Percentiles rank a stretch among this genome's conserved stretches.
These are phyloP conservation scores for Burhinus oedicnemus DNA, from an alignment of 2,113 vertebrate species.

Conservation along the genomic window DNA sequence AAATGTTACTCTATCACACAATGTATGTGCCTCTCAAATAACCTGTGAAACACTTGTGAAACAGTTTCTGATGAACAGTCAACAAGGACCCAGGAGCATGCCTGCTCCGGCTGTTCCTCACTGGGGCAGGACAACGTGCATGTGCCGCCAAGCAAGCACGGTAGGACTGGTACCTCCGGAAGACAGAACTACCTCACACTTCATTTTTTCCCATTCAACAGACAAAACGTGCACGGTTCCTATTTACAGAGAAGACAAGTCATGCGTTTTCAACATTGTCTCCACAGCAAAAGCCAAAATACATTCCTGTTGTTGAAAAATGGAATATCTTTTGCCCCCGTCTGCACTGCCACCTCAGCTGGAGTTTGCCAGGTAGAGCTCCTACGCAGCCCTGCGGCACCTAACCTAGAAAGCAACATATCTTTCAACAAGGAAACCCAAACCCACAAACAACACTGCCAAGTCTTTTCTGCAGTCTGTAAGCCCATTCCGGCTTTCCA, in stretches of 20 bases:
- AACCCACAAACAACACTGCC: neutral
- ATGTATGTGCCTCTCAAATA: neutral
- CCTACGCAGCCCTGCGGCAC: neutral
- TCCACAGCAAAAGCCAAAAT: neutral
- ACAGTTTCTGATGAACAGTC: neutral
- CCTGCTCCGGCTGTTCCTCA: neutral
- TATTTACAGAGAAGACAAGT: neutral
- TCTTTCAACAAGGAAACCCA: neutral
- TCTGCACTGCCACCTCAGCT: neutral
- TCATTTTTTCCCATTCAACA: neutral
- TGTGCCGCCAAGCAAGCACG: neutral
- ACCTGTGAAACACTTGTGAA: neutral
- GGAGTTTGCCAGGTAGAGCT: neutral
- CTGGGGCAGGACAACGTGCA: neutral
- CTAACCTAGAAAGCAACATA: neutral
- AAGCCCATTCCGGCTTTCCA: neutral
- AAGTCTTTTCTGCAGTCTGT: neutral
- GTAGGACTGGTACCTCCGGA: neutral
- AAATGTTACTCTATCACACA: neutral
- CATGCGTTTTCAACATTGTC: fast-evolving
- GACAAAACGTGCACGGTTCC: fast-evolving
- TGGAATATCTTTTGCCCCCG: neutral
- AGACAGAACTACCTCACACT: neutral
- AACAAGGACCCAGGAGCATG: neutral
- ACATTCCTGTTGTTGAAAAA: neutral